Base-by-base conservation (phyloP, 2,888 invertebrate species). In the Acanthacorydalis orientalis region DNA sequence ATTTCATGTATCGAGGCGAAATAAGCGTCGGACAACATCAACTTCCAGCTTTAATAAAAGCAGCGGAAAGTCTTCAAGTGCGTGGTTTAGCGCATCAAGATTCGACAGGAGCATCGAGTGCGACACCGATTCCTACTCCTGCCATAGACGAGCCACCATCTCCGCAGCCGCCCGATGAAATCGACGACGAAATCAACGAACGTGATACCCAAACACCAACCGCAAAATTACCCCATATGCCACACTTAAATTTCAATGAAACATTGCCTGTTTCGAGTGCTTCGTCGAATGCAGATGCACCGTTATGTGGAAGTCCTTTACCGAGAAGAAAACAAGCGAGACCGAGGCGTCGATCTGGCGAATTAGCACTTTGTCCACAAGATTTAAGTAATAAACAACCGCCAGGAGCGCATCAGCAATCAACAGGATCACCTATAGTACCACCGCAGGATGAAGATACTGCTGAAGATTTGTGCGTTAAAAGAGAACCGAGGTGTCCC, bases 1-100 rank as follows among this genome's bases (percentile, higher is more conserved):
- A 89, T 68, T 92, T 91, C 61, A 91, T 91, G 89, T 92, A 92
- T 68, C 83, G 86, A 55, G 91, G 91, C 37, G 89, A 91, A 69
- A 88, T 91, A 56, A 85, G 85, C 54, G 88, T 91, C 46, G 80
- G 82, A 7, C 85, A 88, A 58, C 87, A 88, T 60, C 84, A 88
- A 52, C 70, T 91, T 31, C 79, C 83, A 48, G 81, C 80, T 10
- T 74, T 92, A 55, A 85, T 91, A 58, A 82, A 86, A 57, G 89
- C 89, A 2, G 91, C 90, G 1, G 89, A 90, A 60, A 84, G 84
- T 46, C 70, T 91, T 51, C 88, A 90, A 64, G 82, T 88, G 52
- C 87, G 87, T 4, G 23, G 23, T 23, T 65, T 88, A 52, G 83
- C 83, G 3, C 69, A 69, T 49, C 71, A 12, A n/a, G 60, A 58